Conservation (phyloP, 2,797 vertebrate species). For the Chelon labrosus region DNA sequence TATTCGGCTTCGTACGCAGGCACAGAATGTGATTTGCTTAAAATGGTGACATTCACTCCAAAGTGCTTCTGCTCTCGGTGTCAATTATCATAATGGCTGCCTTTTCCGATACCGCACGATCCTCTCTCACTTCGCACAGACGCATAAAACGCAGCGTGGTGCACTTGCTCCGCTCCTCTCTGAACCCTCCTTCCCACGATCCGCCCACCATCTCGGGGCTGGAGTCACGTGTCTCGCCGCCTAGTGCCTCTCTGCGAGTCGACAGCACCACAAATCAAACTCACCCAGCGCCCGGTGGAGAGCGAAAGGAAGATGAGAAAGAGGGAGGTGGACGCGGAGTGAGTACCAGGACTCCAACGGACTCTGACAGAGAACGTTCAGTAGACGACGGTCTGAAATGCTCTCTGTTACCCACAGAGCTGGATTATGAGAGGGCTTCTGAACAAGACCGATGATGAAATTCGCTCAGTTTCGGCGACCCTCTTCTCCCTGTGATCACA, state of each 20-base stretch:
- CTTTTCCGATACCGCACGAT: constrained; percentile 34
- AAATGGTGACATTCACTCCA: constrained; percentile 51
- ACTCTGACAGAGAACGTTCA: constrained; percentile 12
- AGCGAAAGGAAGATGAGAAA: constrained; percentile 49
- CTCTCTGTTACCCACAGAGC: constrained; percentile 26
- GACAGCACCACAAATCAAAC: constrained; percentile 78
- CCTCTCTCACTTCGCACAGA: constrained; percentile 17
- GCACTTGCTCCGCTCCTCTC: constrained; percentile 75
- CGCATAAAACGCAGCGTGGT: constrained; percentile 52
- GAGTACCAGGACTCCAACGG: constrained; percentile 32
- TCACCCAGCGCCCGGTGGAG: constrained; percentile 67
- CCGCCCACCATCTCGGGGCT: constrained; percentile 80
- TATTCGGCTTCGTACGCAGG: constrained; percentile 1
- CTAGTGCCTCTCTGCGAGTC: constrained; percentile 71
- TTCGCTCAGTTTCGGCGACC: constrained; percentile 39
- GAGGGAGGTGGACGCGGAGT: constrained; percentile 34
- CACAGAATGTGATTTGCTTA: constrained; percentile 40
- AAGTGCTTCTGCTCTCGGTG: constrained; percentile 43
- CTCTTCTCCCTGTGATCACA: constrained; percentile 53
- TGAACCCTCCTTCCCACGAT: constrained; percentile 76
- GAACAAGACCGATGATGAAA: constrained; percentile 67
- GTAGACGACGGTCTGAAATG: constrained; percentile 28
- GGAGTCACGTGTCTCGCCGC: constrained; percentile 82
- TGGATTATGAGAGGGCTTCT: constrained; percentile 25
- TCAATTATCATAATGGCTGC: constrained; percentile 68